A percentile compares a stretch with the other conserved stretches of the same genome.
These are phyloP conservation scores for Deilephila elpenor DNA, from an alignment of 2,888 invertebrate species.

Conservation along the genomic window DNA sequence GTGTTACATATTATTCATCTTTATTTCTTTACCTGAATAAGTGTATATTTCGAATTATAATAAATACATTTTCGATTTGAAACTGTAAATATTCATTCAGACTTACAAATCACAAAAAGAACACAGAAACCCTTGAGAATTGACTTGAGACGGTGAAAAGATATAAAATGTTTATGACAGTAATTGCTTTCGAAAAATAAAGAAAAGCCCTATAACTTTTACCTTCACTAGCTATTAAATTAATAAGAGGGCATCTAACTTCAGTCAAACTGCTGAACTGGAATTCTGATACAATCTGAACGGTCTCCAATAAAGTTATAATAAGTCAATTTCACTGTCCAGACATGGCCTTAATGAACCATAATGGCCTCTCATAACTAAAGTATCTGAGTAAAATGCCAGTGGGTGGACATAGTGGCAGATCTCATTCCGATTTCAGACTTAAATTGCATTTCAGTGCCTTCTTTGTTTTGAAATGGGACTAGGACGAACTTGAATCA, in stretches of 20 bases:
- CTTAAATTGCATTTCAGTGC: not conserved
- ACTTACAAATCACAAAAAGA: no score
- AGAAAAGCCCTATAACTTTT: no score
- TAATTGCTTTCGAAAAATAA: no score
- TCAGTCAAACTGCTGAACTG: not conserved
- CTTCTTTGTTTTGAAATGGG: not conserved
- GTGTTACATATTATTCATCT: no score
- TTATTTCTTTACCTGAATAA: no score
- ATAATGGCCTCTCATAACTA: not conserved
- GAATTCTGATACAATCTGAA: conserved; percentile 6
- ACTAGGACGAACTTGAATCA: not conserved
- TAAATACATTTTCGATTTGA: no score
- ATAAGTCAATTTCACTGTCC: not conserved
- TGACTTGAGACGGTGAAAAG: no score
- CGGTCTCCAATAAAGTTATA: not conserved
- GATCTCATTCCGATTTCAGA: not conserved
- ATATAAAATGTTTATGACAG: no score
- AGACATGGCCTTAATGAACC: not conserved
- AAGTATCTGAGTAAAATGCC: conserved; percentile 3
- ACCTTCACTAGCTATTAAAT: no score
- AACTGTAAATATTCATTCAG: no score
- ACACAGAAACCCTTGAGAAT: no score
- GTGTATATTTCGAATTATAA: no score
- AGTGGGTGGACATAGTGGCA: conserved; percentile 8
- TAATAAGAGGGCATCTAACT: not conserved